Conservation (phyloP, 1,140 invertebrate species). For the Cephus cinctus region DNA sequence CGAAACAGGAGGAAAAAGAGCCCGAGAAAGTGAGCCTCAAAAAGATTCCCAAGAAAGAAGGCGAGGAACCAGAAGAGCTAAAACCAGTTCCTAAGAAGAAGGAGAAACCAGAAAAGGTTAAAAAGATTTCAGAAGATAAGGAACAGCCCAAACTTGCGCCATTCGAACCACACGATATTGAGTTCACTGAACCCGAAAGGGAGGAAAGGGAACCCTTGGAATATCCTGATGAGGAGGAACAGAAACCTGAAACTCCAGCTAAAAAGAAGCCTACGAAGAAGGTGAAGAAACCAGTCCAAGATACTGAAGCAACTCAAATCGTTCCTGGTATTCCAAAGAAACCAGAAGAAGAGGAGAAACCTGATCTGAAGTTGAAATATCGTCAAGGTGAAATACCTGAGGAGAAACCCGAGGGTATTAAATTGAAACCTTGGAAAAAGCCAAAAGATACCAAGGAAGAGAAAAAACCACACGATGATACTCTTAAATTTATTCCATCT, state of each 20-base stretch:
- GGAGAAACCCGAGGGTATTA: conserved; percentile 42
- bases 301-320: conserved; percentile 44
- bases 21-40: conserved; percentile 22
- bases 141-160: too few relatives aligned
- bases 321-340: conserved; percentile 52
- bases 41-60: conserved; percentile 19
- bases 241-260: conserved; percentile 10
- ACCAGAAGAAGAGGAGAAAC: conserved; percentile 31
- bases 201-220: too few relatives aligned
- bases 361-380: conserved; percentile 29
- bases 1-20: too few relatives aligned
- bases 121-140: too few relatives aligned
- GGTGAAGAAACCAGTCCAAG: conserved; percentile 15
- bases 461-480: too few relatives aligned
- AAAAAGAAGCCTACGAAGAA: conserved; percentile 24
- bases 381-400: conserved; percentile 26
- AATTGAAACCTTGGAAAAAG: conserved; percentile 51
- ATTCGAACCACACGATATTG: conserved; percentile 25
- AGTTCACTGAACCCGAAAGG: conserved; percentile 15
- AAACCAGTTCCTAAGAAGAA: background rate
- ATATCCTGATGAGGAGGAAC: conserved; percentile 20
- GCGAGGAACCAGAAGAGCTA: background rate
- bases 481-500: too few relatives aligned
- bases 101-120: conserved; percentile 14
- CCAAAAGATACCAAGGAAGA: too few relatives aligned